A percentile compares a stretch with the other conserved stretches of the same genome.
phyloP scores from a whole-genome alignment of 2,888 invertebrate genomes.

The Drosophila colorata region DNA sequence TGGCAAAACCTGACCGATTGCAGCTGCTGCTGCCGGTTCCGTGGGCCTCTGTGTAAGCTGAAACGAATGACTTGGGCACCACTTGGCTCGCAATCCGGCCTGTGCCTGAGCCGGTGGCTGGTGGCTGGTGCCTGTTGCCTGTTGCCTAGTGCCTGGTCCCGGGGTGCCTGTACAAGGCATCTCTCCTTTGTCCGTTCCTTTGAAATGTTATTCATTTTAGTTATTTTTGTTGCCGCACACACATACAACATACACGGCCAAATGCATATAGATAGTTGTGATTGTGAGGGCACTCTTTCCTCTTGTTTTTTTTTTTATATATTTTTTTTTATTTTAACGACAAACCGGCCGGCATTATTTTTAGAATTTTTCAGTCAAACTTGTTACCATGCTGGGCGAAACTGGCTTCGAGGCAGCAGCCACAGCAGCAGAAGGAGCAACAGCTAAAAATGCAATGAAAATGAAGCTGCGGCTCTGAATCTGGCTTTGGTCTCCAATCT shows the following conservation, averaged over 20 bases:
- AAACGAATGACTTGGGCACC: slow-evolving; percentile 68
- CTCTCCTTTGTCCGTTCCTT: slow-evolving; percentile 63
- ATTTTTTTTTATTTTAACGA: slow-evolving; percentile 61
- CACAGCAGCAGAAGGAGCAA: slow-evolving; percentile 34
- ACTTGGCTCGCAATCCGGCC: slow-evolving; percentile 60
- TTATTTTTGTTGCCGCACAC: slow-evolving; percentile 62
- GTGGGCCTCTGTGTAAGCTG: slow-evolving; percentile 53
- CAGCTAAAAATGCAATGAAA: slow-evolving; percentile 75
- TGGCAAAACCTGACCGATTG: slow-evolving; percentile 60
- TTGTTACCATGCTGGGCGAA: slow-evolving; percentile 83
- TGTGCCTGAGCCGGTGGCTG: slow-evolving; percentile 20
- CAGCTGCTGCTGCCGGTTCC: slow-evolving; percentile 60
- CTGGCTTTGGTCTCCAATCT: slow-evolving; percentile 36
- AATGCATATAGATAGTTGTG: slow-evolving; percentile 46
- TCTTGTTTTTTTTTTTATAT: slow-evolving; percentile 24
- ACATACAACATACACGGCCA: slow-evolving; percentile 14
- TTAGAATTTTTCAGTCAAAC: slow-evolving; percentile 82
- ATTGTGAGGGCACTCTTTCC: slow-evolving; percentile 59
- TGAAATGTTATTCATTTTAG: slow-evolving; percentile 72
- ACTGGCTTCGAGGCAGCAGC: slow-evolving; percentile 67
- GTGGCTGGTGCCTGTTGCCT: slow-evolving; percentile 31
- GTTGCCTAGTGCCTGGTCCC: slow-evolving; percentile 33
- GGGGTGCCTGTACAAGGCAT: slow-evolving; percentile 37
- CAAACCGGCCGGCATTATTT: slow-evolving; percentile 83
- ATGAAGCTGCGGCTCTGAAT: slow-evolving; percentile 53